Evolutionary conservation across 23 tunicate species (phyloP).

Genomic region (Botrylloides violaceus): DNA sequence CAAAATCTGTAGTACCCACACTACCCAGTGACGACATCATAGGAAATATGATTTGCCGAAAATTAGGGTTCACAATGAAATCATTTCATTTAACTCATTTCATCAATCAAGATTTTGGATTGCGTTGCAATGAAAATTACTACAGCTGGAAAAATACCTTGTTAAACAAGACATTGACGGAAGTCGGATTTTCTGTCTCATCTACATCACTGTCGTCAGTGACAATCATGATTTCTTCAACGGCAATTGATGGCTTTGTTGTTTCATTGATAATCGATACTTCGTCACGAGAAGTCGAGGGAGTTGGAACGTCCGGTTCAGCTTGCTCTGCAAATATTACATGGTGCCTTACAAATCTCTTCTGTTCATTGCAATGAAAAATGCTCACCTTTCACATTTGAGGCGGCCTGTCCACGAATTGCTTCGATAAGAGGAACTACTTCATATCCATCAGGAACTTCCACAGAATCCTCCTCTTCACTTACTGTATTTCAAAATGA

Average conservation of each 20-base stretch:
- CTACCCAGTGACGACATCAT: too few species aligned
- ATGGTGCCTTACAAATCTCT: neutral
- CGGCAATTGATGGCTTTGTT: neutral
- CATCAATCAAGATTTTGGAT: too few species aligned
- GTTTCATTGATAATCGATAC: neutral
- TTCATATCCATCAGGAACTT: conserved; percentile 73
- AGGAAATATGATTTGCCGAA: too few species aligned
- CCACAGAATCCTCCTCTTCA: conserved; percentile 7
- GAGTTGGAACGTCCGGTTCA: neutral
- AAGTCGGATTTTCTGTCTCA: neutral
- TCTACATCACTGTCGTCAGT: neutral
- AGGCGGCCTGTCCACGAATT: conserved; percentile 30
- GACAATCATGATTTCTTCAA: neutral
- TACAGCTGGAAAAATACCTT: too few species aligned
- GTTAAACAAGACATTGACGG: neutral
- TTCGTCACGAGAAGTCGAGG: neutral
- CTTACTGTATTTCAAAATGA: neutral
- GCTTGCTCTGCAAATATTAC: neutral
- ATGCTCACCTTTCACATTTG: neutral
- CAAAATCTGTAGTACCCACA: too few species aligned
- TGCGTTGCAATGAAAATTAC: too few species aligned
- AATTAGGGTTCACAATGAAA: too few species aligned
- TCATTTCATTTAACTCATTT: too few species aligned
- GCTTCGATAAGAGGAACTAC: conserved; percentile 82
- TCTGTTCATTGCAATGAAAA: neutral